Evolutionary conservation across 2,797 vertebrate genomes (phyloP), one percentile per base, ranked within the genome.

Genomic region (Hemitrygon akajei): DNA sequence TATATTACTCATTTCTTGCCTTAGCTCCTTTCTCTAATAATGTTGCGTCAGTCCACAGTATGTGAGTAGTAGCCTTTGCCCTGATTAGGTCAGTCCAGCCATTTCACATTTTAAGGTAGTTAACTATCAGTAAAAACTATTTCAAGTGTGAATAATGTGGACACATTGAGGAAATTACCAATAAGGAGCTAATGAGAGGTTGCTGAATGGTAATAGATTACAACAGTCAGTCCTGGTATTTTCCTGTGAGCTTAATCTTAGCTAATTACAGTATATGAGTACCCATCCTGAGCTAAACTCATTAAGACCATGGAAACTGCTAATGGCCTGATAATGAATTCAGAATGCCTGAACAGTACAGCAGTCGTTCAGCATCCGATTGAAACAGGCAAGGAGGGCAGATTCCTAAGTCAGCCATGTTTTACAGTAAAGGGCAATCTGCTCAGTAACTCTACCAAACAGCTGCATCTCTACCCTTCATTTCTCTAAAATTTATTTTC

Each of bases 291-390:
- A 34, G 63, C 18, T 89, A 89, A 89, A 9, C 63, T 69, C 86
- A 69, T 89, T 89, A 89, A 89, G 86, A 89, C 63, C 86, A 63
- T 37, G 86, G 89, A 89, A 89, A 69, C 69, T 89, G 60, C n/a
- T 89, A 89, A 89, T 89, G 86, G 69, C 18, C 34, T 37, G n/a
- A 69, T 69, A 89, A 89, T 89, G 63, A 66, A 69, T 69, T 89
- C 86, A 69, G 7, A 69, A 89, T 66, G n/a, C n/a, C 60, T 66
- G 60, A 69, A 37, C n/a, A 89, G n/a, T 25, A 34, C n/a, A 34
- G n/a, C 18, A 37, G n/a, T 69, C 37, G 86, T 34, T 89, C 34
- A 89, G 18, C 86, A 89, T 37, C 63, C 7, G 37, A 10, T 89
- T 69, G 86, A 40, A 89, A 69, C 18, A 37, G 86, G 9, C 86